phyloP scores from a whole-genome alignment of 1,140 invertebrate species.

The Lycorma delicatula region DNA sequence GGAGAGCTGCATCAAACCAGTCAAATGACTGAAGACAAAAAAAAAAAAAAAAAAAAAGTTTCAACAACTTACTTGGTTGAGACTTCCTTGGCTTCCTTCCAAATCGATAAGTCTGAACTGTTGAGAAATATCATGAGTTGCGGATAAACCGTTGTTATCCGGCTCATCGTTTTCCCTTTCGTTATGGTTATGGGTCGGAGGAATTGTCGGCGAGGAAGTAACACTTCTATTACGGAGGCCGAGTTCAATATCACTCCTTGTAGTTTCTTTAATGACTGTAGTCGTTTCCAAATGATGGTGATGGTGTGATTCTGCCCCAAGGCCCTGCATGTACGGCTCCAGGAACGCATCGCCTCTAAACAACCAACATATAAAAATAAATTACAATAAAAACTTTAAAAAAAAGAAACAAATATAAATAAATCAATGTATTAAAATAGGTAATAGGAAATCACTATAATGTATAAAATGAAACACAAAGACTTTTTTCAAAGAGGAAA shows the following conservation, averaged over 20 bases:
- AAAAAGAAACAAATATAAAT: no score
- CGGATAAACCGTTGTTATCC: background rate
- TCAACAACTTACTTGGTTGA: conserved; percentile 22
- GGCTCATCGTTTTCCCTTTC: background rate
- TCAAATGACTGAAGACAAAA: no score
- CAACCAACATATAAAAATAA: no score
- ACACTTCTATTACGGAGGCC: no score
- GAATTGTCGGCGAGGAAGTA: background rate
- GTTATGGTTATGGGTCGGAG: background rate
- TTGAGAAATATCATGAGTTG: background rate
- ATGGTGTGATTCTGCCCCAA: conserved; percentile 21
- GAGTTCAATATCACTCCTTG: background rate
- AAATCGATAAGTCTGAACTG: conserved; percentile 22
- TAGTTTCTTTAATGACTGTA: background rate
- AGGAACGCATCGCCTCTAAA: conserved; percentile 28
- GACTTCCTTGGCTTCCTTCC: conserved; percentile 12
- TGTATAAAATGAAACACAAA: no score
- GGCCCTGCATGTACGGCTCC: conserved; percentile 30
- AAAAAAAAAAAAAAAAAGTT: no score
- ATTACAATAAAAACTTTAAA: no score
- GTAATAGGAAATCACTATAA: no score
- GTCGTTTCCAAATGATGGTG: background rate
- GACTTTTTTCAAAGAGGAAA: no score
- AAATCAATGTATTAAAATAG: no score
- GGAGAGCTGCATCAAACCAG: no score